Evolutionary conservation across 2,888 invertebrate species (phyloP), one percentile per base, ranked within the genome.

Genomic region (Trachelus iudaicus): DNA sequence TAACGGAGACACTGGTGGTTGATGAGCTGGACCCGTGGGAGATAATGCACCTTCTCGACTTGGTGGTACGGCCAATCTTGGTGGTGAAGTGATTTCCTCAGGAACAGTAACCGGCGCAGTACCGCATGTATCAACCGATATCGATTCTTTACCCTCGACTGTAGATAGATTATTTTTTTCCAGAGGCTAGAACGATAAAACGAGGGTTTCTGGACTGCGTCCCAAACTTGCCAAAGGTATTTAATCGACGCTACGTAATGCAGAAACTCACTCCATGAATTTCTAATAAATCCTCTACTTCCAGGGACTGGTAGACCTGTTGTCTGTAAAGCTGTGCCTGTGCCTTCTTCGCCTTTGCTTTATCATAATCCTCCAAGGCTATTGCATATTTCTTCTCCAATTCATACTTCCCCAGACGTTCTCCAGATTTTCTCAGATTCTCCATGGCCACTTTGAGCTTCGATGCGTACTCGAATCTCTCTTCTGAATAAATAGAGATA

Each of bases 301-400:
- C 94, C 0, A 97, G 92, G 79, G 95, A 95, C 76, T 95, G 94
- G 85, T 97, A 96, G 1, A 97, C 94, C 76, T 96, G 94, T 30
- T 94, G 93, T 73, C 97, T 93, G 78, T 96, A 97, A 85, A 97
- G 96, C 85, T 98, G 96, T 87, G 98, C 97, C 92, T 98, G 96
- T 80, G 96, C 95, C 87, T 98, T 96, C 92, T 98, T 97, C 77
- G 96, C 93, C 81, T 97, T 94, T 0, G 98, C 98, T 81, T 96
- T 95, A 87, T 98, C 98, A 89, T 97, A 98, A 92, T 98, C 98
- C 88, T 98, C 98, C 78, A 96, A 93, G 69, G 97, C 97, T 3
- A 98, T 98, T 0, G 98, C 98, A 78, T 97, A 97, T 35, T 97
- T 94, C 89, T 99, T 98, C 86, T 98, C 97, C 77, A 98, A 93